These are phyloP conservation scores for Cosmia pyralina DNA, from an alignment of 2,888 invertebrate genomes.

Conservation along the genomic window DNA sequence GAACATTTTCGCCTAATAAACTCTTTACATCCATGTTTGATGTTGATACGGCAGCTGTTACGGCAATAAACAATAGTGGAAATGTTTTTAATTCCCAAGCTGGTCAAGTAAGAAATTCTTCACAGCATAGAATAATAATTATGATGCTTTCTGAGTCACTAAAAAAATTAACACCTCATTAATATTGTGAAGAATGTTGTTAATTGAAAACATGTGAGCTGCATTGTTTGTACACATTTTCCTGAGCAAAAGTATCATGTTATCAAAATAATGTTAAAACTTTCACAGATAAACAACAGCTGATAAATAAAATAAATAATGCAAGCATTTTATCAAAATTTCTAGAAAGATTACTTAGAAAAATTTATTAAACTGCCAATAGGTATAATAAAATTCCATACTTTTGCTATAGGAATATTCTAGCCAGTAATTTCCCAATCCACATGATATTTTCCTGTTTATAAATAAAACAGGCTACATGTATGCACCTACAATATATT, in stretches of 20 bases:
- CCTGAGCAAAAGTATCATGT: neutral
- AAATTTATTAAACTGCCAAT: neutral
- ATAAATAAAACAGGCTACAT: neutral
- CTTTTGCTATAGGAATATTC: conserved; percentile 4
- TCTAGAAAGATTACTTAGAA: neutral
- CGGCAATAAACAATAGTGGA: conserved; percentile 27
- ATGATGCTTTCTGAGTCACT: neutral
- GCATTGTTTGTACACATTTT: neutral
- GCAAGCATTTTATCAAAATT: neutral
- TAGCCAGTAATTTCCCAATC: neutral
- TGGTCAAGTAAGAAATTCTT: conserved; percentile 18
- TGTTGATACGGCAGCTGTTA: conserved; percentile 23
- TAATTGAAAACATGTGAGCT: conserved; percentile 12
- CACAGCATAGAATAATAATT: conserved; percentile 5
- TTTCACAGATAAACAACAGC: conserved; percentile 14
- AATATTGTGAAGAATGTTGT: conserved; percentile 6
- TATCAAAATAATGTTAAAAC: conserved; percentile 4
- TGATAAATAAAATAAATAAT: conserved; percentile 23
- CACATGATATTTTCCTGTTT: conserved; percentile 31
- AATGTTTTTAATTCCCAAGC: conserved; percentile 13
- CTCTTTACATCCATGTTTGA: conserved; percentile 38
- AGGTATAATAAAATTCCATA: neutral
- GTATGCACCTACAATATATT: conserved; percentile 5
- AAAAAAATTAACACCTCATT: conserved; percentile 28
- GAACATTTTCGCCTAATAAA: conserved; percentile 56